phyloP scores from a whole-genome alignment of 2,113 vertebrate genomes.

The Grantiella picta region DNA sequence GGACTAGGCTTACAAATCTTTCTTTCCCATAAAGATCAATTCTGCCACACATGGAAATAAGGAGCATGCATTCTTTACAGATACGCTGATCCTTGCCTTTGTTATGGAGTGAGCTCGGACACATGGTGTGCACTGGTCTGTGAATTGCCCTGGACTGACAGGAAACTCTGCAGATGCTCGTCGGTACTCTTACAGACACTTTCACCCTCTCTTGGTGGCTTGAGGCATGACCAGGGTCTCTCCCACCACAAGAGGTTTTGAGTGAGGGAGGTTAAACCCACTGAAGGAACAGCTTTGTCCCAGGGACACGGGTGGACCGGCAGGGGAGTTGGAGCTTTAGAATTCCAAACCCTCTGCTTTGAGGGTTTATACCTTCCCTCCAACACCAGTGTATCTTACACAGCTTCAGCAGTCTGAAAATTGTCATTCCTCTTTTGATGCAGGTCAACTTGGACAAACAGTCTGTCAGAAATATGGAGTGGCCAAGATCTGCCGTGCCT shows the following conservation, averaged over 20 bases:
- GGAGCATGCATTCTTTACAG: neutral
- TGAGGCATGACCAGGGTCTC: neutral
- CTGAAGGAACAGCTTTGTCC: neutral
- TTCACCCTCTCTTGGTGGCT: neutral
- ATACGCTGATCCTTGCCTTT: constrained; percentile 12
- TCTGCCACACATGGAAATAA: constrained; percentile 11
- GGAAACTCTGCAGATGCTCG: neutral
- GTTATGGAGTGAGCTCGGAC: neutral
- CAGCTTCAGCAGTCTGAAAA: neutral
- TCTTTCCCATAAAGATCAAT: neutral
- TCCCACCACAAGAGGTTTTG: neutral
- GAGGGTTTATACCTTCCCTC: neutral
- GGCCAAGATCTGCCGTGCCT: neutral
- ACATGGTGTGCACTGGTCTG: constrained; percentile 31
- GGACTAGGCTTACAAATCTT: constrained; percentile 28
- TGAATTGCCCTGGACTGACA: neutral
- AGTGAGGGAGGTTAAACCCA: neutral
- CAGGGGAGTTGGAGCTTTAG: neutral
- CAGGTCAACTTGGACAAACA: neutral
- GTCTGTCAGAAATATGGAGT: neutral
- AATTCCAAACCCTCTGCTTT: neutral
- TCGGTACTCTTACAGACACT: neutral
- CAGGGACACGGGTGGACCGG: neutral
- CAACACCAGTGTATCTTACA: neutral
- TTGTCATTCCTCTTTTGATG: neutral